Conservation (phyloP, 2,888 invertebrate species). For the Ectobius pallidus region DNA sequence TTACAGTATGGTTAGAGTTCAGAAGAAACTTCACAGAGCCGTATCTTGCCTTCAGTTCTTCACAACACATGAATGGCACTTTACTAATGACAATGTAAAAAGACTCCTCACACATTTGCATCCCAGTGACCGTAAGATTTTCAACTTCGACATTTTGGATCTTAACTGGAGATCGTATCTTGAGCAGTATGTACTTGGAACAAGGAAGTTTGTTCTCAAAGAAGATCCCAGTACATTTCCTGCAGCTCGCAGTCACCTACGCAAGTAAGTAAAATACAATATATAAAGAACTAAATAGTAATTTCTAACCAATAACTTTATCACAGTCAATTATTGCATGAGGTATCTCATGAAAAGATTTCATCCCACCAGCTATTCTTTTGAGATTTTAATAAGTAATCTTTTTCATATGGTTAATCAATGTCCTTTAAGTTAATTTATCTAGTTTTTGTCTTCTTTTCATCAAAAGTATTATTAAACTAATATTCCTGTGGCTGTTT, state of each 20-base stretch:
- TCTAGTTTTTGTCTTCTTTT: too few species aligned
- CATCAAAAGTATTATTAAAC: too few species aligned
- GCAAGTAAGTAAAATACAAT: slow-evolving; percentile 50
- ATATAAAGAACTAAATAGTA: too few species aligned
- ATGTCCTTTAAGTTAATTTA: too few species aligned
- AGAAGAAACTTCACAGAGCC: slow-evolving; percentile 58
- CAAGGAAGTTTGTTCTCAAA: slow-evolving; percentile 59
- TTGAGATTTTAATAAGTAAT: too few species aligned
- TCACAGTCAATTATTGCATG: too few species aligned
- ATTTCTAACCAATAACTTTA: too few species aligned
- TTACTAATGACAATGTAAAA: slow-evolving; percentile 54
- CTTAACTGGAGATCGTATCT: slow-evolving; percentile 60
- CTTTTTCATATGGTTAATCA: too few species aligned
- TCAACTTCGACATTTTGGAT: slow-evolving; percentile 58
- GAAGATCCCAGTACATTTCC: slow-evolving; percentile 56
- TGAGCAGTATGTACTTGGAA: slow-evolving; percentile 60
- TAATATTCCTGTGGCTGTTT: too few species aligned
- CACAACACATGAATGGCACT: slow-evolving; percentile 61
- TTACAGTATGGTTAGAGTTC: slow-evolving; percentile 60
- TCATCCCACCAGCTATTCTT: too few species aligned
- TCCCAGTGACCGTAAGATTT: slow-evolving; percentile 53
- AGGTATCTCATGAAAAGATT: too few species aligned
- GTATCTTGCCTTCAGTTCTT: slow-evolving; percentile 60
- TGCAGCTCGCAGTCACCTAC: slow-evolving; percentile 52
- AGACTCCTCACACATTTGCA: slow-evolving; percentile 50